Evolutionary conservation across 2,888 invertebrate genomes (phyloP).

Genomic region (Lycophotia porphyrea): DNA sequence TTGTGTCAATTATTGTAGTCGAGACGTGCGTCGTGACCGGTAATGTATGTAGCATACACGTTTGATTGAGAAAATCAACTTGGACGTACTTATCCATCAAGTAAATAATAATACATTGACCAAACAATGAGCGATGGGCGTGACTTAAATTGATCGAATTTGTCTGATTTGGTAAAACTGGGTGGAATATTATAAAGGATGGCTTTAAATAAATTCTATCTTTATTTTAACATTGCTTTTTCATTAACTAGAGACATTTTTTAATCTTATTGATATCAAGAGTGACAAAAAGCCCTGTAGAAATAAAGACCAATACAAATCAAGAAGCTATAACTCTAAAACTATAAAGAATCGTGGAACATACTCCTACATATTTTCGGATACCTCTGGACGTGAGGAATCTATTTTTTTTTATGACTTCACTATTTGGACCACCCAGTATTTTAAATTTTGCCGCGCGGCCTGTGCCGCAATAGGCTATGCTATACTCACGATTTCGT

Average conservation of each 20-base stretch:
- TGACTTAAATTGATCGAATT: neutral
- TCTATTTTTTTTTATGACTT: no score
- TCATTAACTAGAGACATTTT: no score
- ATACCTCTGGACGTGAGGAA: no score
- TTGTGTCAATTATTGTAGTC: conserved; percentile 76
- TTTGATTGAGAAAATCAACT: conserved; percentile 46
- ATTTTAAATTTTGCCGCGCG: neutral
- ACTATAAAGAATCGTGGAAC: no score
- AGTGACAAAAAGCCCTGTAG: no score
- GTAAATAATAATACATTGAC: neutral
- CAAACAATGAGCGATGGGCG: neutral
- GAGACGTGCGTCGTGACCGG: conserved; percentile 59
- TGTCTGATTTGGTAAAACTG: neutral
- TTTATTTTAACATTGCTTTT: no score
- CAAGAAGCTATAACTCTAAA: no score
- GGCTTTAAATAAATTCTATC: no score
- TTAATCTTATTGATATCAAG: no score
- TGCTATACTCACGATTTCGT: neutral
- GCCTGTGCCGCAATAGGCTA: neutral
- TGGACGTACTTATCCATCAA: conserved; percentile 12
- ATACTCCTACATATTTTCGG: no score
- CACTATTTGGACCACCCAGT: no score
- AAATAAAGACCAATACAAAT: no score
- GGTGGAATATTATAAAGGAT: neutral
- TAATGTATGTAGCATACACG: conserved; percentile 36